Evolutionary conservation across 53 echinoderm and acorn worm genomes (phyloP).

Genomic region (Astropecten irregularis): DNA sequence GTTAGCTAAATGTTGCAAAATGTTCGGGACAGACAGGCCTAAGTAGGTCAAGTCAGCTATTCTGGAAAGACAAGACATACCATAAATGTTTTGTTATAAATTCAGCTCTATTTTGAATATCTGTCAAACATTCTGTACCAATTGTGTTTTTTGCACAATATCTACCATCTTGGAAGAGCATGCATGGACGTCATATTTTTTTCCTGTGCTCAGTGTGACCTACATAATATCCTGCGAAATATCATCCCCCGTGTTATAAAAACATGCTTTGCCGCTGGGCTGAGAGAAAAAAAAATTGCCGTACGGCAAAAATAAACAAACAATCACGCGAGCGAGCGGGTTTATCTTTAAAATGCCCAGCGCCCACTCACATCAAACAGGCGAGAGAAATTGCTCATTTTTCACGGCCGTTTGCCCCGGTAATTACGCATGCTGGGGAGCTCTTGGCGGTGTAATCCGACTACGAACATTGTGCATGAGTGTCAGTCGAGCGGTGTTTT

Average conservation of each 20-base stretch:
- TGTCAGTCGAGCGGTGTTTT: background rate
- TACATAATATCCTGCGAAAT: background rate
- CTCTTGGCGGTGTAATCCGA: background rate
- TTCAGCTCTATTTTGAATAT: no score
- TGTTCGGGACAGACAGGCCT: no score
- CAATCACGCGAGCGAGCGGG: background rate
- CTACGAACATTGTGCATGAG: background rate
- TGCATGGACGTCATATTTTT: background rate
- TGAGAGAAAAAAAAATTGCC: background rate
- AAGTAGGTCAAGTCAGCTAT: no score
- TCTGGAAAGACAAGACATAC: no score
- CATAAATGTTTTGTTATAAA: no score
- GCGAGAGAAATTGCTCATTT: background rate
- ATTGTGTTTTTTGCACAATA: no score
- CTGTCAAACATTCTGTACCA: no score
- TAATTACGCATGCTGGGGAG: no score
- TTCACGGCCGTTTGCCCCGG: no score
- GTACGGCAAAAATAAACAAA: background rate
- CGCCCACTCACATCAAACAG: background rate
- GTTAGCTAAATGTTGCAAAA: no score
- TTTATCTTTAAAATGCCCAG: background rate
- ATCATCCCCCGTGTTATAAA: background rate
- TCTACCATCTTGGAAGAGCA: no score
- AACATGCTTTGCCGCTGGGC: background rate
- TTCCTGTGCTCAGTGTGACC: background rate